These are phyloP conservation scores for Nephrotoma guestfalica DNA, from an alignment of 2,888 invertebrate genomes.

Conservation along the genomic window DNA sequence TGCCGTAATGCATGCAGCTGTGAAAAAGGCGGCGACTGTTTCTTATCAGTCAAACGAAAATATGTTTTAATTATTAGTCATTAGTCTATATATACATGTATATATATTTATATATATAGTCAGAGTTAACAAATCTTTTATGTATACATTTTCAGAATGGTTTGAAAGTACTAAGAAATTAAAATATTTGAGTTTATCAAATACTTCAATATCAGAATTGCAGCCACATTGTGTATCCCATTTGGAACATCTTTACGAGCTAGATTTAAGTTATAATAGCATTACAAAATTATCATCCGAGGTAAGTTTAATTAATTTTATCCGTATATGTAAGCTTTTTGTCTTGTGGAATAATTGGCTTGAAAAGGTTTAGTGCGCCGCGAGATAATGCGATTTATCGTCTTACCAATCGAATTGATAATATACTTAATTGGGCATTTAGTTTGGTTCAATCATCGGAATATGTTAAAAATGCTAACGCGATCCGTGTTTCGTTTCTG, in stretches of 20 bases:
- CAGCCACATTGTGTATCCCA: constrained; percentile 6
- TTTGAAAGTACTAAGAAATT: background rate
- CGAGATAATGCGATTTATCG: too few relatives aligned
- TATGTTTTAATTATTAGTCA: background rate
- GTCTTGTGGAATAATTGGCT: too few relatives aligned
- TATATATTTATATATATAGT: too few relatives aligned
- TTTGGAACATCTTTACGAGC: constrained; percentile 3
- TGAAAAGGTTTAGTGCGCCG: too few relatives aligned
- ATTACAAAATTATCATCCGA: constrained; percentile 9
- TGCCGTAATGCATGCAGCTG: background rate
- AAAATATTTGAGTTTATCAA: constrained; percentile 8
- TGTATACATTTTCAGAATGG: background rate
- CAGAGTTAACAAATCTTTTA: too few relatives aligned
- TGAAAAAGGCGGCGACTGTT: background rate
- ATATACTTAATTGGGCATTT: too few relatives aligned
- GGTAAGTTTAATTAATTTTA: background rate
- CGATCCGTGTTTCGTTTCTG: too few relatives aligned
- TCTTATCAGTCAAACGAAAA: background rate
- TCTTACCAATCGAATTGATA: too few relatives aligned
- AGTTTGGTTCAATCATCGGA: too few relatives aligned
- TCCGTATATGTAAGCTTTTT: too few relatives aligned
- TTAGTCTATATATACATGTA: background rate
- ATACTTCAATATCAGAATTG: constrained; percentile 9
- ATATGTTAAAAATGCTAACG: too few relatives aligned
- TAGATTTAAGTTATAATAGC: constrained; percentile 9